These are phyloP conservation scores for Anolis sagrei DNA, from an alignment of 2,113 vertebrate species.

Conservation along the genomic window DNA sequence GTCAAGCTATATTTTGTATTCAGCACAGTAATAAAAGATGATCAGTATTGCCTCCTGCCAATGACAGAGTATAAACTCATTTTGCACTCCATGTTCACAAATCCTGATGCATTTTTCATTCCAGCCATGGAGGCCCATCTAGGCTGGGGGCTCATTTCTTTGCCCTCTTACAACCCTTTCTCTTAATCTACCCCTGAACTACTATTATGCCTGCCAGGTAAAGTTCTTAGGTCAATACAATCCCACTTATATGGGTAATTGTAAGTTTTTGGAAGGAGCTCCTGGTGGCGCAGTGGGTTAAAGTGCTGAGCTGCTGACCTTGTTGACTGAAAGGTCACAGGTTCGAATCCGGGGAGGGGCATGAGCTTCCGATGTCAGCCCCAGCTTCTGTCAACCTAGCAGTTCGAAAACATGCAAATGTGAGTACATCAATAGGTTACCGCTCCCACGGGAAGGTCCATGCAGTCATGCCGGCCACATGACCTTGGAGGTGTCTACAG, in stretches of 20 bases:
- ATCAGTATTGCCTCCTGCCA: neutral
- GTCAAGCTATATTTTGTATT: neutral
- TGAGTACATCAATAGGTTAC: too few species aligned
- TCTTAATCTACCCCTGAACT: neutral
- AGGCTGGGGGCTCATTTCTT: neutral
- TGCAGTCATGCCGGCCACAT: too few species aligned
- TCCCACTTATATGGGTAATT: neutral
- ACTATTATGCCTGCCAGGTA: neutral
- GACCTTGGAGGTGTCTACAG: too few species aligned
- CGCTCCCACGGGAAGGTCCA: too few species aligned
- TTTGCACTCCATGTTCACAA: neutral
- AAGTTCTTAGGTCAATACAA: neutral
- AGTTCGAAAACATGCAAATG: too few species aligned
- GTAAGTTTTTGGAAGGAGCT: neutral
- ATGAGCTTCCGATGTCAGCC: too few species aligned
- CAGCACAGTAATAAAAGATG: neutral
- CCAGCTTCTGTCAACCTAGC: too few species aligned
- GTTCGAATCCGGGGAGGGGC: too few species aligned
- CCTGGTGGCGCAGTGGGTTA: too few species aligned
- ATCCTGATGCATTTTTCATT: neutral
- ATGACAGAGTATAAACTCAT: too few species aligned
- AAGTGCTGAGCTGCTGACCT: too few species aligned
- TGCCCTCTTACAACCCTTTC: neutral
- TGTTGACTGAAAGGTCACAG: too few species aligned
- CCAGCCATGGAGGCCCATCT: neutral